phyloP scores from a whole-genome alignment of 2,888 invertebrate species.

The Phalangium opilio region DNA sequence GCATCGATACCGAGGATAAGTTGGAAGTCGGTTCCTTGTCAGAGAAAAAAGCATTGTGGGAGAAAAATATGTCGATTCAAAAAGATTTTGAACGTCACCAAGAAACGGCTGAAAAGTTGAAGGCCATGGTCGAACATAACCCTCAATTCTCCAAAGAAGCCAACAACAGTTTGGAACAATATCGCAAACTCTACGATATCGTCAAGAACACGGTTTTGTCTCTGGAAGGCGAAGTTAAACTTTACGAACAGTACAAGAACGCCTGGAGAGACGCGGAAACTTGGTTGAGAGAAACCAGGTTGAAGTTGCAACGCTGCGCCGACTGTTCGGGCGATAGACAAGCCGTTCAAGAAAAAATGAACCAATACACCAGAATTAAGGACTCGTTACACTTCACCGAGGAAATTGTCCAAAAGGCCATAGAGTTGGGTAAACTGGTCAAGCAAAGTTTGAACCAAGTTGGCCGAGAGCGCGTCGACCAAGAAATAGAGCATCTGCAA shows the following conservation, averaged over 20 bases:
- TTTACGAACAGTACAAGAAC: conserved; percentile 13
- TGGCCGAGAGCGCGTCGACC: conserved; percentile 53
- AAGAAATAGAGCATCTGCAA: conserved; percentile 63
- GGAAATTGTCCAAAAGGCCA: conserved; percentile 51
- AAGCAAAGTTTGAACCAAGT: conserved; percentile 8
- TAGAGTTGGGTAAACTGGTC: conserved; percentile 56
- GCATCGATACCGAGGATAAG: conserved; percentile 47
- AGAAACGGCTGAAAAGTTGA: conserved; percentile 58
- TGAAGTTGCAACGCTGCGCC: conserved; percentile 10
- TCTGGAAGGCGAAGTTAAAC: conserved; percentile 14
- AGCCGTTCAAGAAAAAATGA: conserved; percentile 32
- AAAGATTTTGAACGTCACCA: conserved; percentile 65
- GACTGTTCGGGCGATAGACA: conserved; percentile 7
- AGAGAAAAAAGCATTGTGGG: conserved; percentile 74
- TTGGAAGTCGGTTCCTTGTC: conserved; percentile 55
- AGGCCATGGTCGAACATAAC: conserved; percentile 6
- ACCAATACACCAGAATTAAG: conserved; percentile 52
- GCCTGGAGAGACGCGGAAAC: conserved; percentile 9
- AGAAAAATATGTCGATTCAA: conserved; percentile 67
- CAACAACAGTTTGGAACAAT: conserved; percentile 9
- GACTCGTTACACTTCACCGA: conserved; percentile 54
- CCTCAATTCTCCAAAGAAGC: conserved; percentile 8
- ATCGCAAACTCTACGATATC: conserved; percentile 11
- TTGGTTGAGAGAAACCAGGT: conserved; percentile 13
- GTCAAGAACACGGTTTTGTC: conserved; percentile 9